Evolutionary conservation across 2,113 vertebrate genomes (phyloP), one percentile per base, ranked within the genome.

Genomic region (Sceloporus undulatus): DNA sequence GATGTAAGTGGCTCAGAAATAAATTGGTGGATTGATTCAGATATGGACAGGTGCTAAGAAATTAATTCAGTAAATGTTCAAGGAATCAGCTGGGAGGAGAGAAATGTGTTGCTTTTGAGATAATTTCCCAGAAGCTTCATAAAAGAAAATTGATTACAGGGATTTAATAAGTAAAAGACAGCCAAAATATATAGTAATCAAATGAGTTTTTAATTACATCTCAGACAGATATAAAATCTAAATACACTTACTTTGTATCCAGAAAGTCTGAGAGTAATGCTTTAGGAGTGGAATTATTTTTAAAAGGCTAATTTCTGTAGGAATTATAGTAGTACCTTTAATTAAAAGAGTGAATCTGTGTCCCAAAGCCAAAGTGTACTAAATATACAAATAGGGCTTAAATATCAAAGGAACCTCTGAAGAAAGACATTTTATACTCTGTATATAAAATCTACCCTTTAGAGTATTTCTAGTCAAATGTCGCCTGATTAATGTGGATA

Each of bases 51-150:
- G 96, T 97, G 97, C 95, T 94, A 88, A 87, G 93, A 91, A 94
- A 90, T 93, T 95, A 96, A 97, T 96, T 97, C 96, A 96, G 95
- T 96, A 96, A 97, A 96, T 92, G 92, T 94, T 95, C 68, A 56
- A 96, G 94, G 96, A 96, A 93, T 93, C 96, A 96, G 95, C 97
- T 97, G 95, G 95, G 94, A 97, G 96, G 94, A 97, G 93, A 97
- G 95, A 96, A 97, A 96, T 95, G 94, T 94, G 95, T 95, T 94
- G 95, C 96, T 97, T 96, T 96, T 96, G 94, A 96, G 97, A 97
- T 97, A 94, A 98, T 98, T 98, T 97, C 97, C 98, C 97, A 97
- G 97, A 95, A 96, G 96, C 94, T 96, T 95, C 96, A 97, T 97
- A 97, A 98, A 98, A 97, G 94, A 96, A 97, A 97, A 97, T 96